A percentile compares a stretch with the other conserved stretches of the same genome.
These are phyloP conservation scores for Troilus luridus DNA, from an alignment of 2,888 invertebrate genomes.

Conservation along the genomic window DNA sequence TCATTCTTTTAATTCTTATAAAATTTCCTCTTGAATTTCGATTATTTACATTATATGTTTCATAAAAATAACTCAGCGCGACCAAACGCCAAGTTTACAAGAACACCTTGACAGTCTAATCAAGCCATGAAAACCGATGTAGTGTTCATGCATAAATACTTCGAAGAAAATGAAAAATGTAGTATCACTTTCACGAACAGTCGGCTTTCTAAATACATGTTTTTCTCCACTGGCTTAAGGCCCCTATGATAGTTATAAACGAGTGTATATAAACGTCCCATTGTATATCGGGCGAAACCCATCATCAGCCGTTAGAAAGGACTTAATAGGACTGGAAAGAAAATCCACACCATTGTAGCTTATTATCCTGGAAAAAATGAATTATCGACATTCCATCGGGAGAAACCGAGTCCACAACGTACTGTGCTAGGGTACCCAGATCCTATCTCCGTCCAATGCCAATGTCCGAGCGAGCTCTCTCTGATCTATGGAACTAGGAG, in stretches of 20 bases:
- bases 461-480: neutral
- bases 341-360: slow-evolving; percentile 22
- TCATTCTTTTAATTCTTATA: too few relatives aligned
- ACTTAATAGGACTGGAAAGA: slow-evolving; percentile 13
- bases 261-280: slow-evolving; percentile 29
- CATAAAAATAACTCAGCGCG: too few relatives aligned
- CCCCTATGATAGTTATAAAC: neutral
- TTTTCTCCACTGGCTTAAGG: neutral
- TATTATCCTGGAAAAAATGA: slow-evolving; percentile 22
- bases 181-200: neutral
- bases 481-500: neutral
- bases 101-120: neutral
- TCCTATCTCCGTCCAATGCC: neutral
- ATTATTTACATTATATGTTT: too few relatives aligned
- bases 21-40: too few relatives aligned
- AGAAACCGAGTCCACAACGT: neutral
- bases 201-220: slow-evolving; percentile 23
- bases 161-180: neutral
- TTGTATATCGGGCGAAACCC: slow-evolving; percentile 15
- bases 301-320: slow-evolving; percentile 28
- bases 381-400: slow-evolving; percentile 1
- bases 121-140: neutral
- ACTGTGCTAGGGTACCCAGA: neutral
- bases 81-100: too few relatives aligned
- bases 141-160: neutral